Evolutionary conservation across 2,797 vertebrate species (phyloP).

Genomic region (Falco rusticolus): DNA sequence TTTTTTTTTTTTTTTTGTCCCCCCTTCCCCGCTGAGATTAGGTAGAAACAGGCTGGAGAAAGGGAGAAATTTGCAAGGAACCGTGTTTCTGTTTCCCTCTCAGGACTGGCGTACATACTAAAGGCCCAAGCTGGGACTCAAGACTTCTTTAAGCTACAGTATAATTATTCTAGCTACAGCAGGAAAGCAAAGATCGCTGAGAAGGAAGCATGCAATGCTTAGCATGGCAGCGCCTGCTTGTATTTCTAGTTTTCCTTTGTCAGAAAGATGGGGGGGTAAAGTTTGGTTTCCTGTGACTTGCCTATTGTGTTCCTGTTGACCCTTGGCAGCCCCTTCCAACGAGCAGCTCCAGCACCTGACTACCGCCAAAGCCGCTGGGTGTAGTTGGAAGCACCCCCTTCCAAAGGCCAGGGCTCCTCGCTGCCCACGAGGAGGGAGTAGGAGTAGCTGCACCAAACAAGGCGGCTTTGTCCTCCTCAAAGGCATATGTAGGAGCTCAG

Average conservation of each 20-base stretch:
- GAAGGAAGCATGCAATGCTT: not conserved
- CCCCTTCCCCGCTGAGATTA: not conserved
- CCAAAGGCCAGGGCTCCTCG: not conserved
- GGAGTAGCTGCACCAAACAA: not conserved
- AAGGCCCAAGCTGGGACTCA: not conserved
- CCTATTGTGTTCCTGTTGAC: not conserved
- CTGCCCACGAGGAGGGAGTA: not conserved
- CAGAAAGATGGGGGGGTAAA: not conserved
- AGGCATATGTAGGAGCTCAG: not conserved
- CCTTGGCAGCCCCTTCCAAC: not conserved
- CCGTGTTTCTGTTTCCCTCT: not conserved
- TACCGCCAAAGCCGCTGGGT: fast-evolving
- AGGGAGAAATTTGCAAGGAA: not conserved
- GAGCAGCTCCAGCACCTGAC: fast-evolving
- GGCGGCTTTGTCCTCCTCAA: conserved; percentile 5
- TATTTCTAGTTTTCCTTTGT: not conserved
- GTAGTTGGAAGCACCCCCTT: not conserved
- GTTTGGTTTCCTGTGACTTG: not conserved
- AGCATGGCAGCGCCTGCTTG: not conserved
- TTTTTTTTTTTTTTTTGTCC: not conserved
- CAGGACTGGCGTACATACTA: not conserved
- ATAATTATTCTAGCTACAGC: not conserved
- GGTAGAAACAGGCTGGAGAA: not conserved
- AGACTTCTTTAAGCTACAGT: not conserved
- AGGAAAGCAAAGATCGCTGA: not conserved